phyloP scores from a whole-genome alignment of 2,888 invertebrate genomes.

The Patella caerulea region DNA sequence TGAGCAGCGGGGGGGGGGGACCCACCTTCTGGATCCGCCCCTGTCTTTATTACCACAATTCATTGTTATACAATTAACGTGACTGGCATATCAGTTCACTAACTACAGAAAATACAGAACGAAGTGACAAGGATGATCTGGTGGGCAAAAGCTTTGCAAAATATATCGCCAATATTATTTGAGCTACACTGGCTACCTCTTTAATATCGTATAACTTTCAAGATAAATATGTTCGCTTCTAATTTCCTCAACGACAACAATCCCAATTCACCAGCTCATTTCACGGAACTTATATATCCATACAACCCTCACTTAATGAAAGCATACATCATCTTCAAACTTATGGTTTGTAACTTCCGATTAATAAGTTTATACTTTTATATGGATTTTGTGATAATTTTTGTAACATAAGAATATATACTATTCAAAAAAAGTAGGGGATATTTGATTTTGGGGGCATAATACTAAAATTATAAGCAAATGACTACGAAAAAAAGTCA shows the following conservation, averaged over 20 bases:
- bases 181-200: not conserved
- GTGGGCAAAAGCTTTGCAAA: no score
- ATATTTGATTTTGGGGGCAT: no score
- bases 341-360: no score
- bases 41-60: not conserved
- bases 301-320: not conserved
- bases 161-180: not conserved
- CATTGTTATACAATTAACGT: not conserved
- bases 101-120: not conserved
- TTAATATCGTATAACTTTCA: not conserved
- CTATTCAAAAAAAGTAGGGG: no score
- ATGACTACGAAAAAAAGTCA: no score
- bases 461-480: no score
- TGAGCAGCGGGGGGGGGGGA: no score
- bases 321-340: not conserved
- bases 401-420: no score
- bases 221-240: not conserved
- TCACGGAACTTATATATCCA: not conserved
- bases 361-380: no score
- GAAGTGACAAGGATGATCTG: not conserved
- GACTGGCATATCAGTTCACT: not conserved
- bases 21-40: no score
- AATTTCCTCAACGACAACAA: not conserved
- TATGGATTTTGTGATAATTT: no score
- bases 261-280: not conserved